Percentiles rank a stretch among this genome's conserved stretches.
These are phyloP conservation scores for Sparidentex hasta DNA, from an alignment of 2,797 vertebrate species.

Conservation along the genomic window DNA sequence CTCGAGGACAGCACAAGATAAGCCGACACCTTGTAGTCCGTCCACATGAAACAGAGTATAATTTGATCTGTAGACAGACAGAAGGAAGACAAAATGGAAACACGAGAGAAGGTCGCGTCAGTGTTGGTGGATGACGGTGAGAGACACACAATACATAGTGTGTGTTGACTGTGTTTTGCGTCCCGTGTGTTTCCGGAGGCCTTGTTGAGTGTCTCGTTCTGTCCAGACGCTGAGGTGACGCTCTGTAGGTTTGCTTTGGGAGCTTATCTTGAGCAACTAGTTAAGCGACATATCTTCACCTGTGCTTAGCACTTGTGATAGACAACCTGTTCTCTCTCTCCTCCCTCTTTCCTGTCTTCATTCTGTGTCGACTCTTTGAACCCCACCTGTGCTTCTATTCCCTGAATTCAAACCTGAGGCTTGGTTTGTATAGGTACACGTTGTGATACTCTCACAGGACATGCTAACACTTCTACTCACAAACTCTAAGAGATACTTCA, in stretches of 20 bases:
- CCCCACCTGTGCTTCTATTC: fast-evolving
- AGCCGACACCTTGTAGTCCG: neutral
- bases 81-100: neutral
- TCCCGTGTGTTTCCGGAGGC: conserved; percentile 25
- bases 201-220: conserved; percentile 11
- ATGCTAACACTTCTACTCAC: neutral
- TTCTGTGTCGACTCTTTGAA: conserved; percentile 1
- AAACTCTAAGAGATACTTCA: neutral
- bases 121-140: conserved; percentile 6
- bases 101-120: neutral
- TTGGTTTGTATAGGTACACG: neutral
- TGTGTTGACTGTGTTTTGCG: neutral
- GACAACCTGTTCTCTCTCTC: conserved; percentile 30
- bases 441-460: neutral
- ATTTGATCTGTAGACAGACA: conserved; percentile 8
- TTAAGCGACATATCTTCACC: conserved; percentile 67
- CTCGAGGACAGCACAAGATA: conserved; percentile 10
- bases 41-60: conserved; percentile 15
- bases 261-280: conserved; percentile 65
- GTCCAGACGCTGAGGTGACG: conserved; percentile 54
- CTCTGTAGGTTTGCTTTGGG: conserved; percentile 41
- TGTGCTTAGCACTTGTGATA: conserved; percentile 21
- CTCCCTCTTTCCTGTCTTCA: conserved; percentile 14
- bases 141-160: neutral
- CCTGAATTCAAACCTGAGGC: neutral